Evolutionary conservation across 1,140 invertebrate species (phyloP).

Genomic region (Drosophila mauritiana): DNA sequence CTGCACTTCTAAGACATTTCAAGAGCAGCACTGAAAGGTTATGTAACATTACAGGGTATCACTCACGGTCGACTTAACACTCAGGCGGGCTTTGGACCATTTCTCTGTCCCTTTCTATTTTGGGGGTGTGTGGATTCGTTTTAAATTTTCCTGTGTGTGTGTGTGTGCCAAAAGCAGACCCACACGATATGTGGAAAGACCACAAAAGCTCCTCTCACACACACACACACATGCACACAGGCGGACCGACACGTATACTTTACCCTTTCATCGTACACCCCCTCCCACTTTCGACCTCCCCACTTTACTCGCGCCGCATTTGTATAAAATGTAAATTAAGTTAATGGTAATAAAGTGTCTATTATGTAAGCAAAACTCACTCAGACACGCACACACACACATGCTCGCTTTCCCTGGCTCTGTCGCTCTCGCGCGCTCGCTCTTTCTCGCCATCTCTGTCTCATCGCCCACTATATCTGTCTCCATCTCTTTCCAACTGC

Average conservation of each 20-base stretch:
- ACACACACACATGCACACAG: conserved; percentile 2
- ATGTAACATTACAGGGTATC: neutral
- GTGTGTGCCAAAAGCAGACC: conserved; percentile 19
- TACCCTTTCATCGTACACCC: conserved; percentile 47
- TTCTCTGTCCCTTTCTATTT: conserved; percentile 13
- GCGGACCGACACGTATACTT: conserved; percentile 21
- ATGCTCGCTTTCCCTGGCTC: neutral
- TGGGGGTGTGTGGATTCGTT: neutral
- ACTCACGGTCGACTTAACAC: neutral
- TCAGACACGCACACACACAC: conserved; percentile 12
- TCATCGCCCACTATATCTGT: neutral
- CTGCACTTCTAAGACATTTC: too few species aligned
- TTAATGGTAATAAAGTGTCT: conserved; percentile 81
- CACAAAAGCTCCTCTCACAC: conserved; percentile 25
- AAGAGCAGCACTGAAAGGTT: too few species aligned
- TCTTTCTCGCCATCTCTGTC: neutral
- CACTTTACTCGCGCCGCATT: conserved; percentile 59
- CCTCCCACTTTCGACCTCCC: neutral
- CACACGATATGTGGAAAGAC: conserved; percentile 9
- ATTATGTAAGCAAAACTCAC: conserved; percentile 69
- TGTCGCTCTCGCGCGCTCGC: neutral
- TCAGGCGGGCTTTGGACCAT: neutral
- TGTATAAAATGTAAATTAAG: conserved; percentile 79
- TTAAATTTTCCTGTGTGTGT: neutral
- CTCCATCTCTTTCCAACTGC: conserved; percentile 3